A percentile compares a stretch with the other conserved stretches of the same genome.
Conservation (phyloP, 64 coral and sea anemone species). For the Hydrozoanthus tunicans region DNA sequence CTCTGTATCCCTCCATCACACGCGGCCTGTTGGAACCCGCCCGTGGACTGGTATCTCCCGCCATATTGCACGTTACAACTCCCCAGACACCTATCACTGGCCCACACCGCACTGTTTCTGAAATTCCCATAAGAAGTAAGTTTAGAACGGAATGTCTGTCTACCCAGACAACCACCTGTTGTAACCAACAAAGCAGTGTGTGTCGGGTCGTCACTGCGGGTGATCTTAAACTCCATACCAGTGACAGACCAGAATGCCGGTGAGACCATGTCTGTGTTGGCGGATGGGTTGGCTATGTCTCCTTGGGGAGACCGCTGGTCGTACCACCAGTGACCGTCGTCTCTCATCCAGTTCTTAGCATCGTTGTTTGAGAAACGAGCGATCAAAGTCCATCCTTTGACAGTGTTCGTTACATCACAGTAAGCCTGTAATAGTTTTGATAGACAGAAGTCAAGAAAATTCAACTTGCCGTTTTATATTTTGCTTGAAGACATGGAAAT, state of each 20-base stretch:
- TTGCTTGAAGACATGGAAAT: too few species aligned
- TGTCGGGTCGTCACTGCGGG: not conserved
- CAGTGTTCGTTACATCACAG: not conserved
- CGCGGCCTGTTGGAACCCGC: not conserved
- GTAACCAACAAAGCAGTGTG: conserved; percentile 8
- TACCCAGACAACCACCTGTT: not conserved
- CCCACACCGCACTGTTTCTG: not conserved
- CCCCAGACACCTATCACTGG: not conserved
- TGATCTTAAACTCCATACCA: too few species aligned
- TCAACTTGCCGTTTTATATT: too few species aligned
- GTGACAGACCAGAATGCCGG: too few species aligned
- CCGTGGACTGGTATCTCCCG: too few species aligned
- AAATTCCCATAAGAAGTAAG: too few species aligned
- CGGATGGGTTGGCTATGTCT: not conserved
- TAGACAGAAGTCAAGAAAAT: too few species aligned
- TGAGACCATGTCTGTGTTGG: not conserved
- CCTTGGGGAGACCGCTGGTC: not conserved
- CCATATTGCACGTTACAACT: not conserved
- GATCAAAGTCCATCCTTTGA: not conserved
- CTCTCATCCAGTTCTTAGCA: not conserved
- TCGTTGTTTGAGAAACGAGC: not conserved
- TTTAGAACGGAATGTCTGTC: too few species aligned
- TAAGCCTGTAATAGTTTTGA: not conserved
- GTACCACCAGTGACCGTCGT: too few species aligned
- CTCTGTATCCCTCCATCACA: not conserved